These are phyloP conservation scores for Dryoscopus gambensis DNA, from an alignment of 2,113 vertebrate genomes.

Conservation along the genomic window DNA sequence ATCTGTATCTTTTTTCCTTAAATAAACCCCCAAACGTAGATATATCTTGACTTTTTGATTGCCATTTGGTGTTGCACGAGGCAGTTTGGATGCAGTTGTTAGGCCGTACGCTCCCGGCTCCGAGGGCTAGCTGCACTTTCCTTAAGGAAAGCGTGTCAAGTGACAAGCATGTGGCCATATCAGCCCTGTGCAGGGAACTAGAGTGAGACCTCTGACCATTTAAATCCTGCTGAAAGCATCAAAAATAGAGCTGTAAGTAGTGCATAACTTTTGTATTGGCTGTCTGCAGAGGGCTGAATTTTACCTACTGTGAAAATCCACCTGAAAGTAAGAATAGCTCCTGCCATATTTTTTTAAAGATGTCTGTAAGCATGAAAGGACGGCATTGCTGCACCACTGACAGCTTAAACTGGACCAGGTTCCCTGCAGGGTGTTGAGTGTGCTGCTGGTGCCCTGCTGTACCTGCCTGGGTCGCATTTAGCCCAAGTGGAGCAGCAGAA, in stretches of 20 bases:
- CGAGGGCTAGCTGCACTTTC: neutral
- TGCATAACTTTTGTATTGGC: neutral
- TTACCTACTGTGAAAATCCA: slow-evolving; percentile 5
- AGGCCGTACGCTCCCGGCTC: neutral
- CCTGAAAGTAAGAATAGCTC: neutral
- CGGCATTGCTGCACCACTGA: neutral
- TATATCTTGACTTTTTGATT: neutral
- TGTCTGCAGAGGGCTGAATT: neutral
- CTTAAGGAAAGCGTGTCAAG: neutral
- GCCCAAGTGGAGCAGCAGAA: neutral
- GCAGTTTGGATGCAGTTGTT: neutral
- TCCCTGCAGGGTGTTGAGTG: neutral
- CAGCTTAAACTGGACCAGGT: neutral
- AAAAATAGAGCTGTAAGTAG: slow-evolving; percentile 8
- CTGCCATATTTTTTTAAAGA: neutral
- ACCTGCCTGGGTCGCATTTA: neutral
- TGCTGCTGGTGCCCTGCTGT: neutral
- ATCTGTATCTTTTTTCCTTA: neutral
- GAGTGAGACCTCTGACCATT: neutral
- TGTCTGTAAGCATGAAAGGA: neutral
- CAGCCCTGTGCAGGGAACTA: neutral
- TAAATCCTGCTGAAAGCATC: neutral
- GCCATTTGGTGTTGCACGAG: neutral
- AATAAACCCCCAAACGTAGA: fast-evolving
- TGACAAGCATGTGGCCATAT: neutral